Conservation (phyloP, 1,140 invertebrate genomes). For the Drosophila arawakana region DNA sequence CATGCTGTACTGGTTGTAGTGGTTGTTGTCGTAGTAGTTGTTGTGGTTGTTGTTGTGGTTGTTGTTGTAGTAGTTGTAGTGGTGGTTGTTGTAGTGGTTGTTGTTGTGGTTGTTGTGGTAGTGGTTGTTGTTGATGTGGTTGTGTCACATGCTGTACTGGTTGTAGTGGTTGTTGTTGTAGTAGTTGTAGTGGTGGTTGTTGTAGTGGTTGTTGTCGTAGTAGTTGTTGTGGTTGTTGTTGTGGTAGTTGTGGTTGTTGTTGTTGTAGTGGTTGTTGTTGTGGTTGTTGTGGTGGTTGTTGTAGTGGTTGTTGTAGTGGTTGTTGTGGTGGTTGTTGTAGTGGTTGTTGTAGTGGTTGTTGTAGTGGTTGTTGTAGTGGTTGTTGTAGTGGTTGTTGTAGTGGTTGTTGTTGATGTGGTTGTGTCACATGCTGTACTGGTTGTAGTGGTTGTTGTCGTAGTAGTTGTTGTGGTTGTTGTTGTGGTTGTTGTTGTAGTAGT, state of each 20-base stretch:
- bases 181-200: background rate
- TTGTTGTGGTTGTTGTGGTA: conserved; percentile 21
- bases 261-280: conserved; percentile 2
- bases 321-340: conserved; percentile 19
- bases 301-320: conserved; percentile 12
- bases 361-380: conserved; percentile 6
- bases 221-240: background rate
- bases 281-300: conserved; percentile 12
- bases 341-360: conserved; percentile 12
- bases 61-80: too few relatives aligned
- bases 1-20: too few relatives aligned
- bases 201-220: conserved; percentile 13
- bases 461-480: conserved; percentile 10
- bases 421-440: too few relatives aligned
- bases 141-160: too few relatives aligned
- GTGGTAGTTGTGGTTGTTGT: too few relatives aligned
- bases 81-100: background rate
- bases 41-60: background rate
- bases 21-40: background rate
- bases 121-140: conserved; percentile 19
- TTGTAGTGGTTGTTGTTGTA: too few relatives aligned
- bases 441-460: background rate
- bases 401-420: conserved; percentile 2
- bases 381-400: background rate
- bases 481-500: conserved; percentile 20